Evolutionary conservation across 2,888 invertebrate species (phyloP), one percentile per base, ranked within the genome.

Genomic region (Melanophora roralis): DNA sequence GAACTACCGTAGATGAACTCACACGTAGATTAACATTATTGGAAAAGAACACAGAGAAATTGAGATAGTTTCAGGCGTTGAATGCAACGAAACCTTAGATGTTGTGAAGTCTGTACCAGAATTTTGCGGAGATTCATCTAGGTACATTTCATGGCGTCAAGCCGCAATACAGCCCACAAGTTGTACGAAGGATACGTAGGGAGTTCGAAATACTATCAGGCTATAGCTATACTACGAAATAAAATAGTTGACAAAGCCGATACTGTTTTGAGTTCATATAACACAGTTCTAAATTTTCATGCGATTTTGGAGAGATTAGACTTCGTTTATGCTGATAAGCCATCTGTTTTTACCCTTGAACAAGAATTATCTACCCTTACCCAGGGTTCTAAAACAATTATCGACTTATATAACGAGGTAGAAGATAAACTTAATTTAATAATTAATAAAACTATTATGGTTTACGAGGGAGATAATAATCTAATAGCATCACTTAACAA

Each of bases 351-450:
- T 36, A 38, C 51, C 0, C 23, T 64, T 19, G 60, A 60, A 14
- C 60, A 60, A 4, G 16, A 60, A 19, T 32, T 60, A 1, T 45
- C 60, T 6, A 45, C 32, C 1, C 7, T 60, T 4, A 32, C 32
- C 1, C 45, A 82, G 49, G 79, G 74, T 3, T 57, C 69, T 16
- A 55, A 19, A 40, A 36, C 79, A 12, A 69, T 81, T 4, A 27
- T 57, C 45, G 8, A 72, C 2, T 72, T 59, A 21, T 77, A 71
- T 8, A 27, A 27, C 3, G 51, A 65, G 0, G 40, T 65, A 23
- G 71, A 77, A n/a, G 11, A 32, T 12, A 47, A 62, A 12, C 21
- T 64, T 5, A 64, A 34, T 5, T 3, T 16, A 16, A 64, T 34
- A 19, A 6, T 36, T 8, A 51, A 49, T 64, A 68, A 57, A 16